Conservation (phyloP, 2,888 invertebrate genomes). For the Stegophylla sp. region DNA sequence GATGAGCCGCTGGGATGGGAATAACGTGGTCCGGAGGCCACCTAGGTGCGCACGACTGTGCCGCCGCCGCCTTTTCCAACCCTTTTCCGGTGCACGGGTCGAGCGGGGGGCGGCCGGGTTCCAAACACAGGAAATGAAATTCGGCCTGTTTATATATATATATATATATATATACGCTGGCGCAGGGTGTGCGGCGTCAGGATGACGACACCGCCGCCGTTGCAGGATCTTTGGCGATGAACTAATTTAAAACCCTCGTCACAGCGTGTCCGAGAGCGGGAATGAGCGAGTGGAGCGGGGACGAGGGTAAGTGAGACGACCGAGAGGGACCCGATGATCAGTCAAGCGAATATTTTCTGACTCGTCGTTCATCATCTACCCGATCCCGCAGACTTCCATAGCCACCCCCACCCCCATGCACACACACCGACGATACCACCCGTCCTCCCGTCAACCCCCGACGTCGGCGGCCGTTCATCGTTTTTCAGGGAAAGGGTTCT, state of each 20-base stretch:
- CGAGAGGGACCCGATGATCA: constrained; percentile 49
- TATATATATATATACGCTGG: too few relatives aligned
- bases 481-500: constrained; percentile 10
- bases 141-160: constrained; percentile 48
- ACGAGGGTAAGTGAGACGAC: neutral
- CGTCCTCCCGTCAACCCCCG: neutral
- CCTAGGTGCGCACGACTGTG: too few relatives aligned
- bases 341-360: constrained; percentile 59
- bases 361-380: constrained; percentile 56
- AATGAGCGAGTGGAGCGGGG: too few relatives aligned
- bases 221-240: constrained; percentile 46
- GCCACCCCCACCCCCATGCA: neutral
- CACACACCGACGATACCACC: neutral
- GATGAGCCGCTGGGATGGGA: neutral
- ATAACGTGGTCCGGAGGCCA: constrained; percentile 5
- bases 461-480: neutral
- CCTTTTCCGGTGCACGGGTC: constrained; percentile 32
- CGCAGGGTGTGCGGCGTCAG: neutral
- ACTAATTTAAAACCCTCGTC: constrained; percentile 59
- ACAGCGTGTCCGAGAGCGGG: constrained; percentile 39
- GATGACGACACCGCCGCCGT: neutral
- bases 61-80: constrained; percentile 37
- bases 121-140: constrained; percentile 51
- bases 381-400: constrained; percentile 38
- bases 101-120: neutral